These are phyloP conservation scores for Pyralis farinalis DNA, from an alignment of 2,888 invertebrate species.

Conservation along the genomic window DNA sequence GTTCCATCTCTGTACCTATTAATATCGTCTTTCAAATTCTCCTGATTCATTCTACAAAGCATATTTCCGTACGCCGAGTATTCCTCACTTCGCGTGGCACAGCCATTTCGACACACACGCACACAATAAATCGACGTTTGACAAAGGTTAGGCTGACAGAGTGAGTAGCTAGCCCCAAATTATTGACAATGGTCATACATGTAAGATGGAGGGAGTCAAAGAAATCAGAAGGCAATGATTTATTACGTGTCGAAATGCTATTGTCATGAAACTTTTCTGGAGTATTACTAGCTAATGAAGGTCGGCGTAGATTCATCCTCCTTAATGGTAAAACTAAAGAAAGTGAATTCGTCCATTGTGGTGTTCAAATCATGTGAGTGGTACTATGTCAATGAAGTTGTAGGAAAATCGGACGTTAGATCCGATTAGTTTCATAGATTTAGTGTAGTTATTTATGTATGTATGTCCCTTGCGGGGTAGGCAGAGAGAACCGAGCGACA, in stretches of 20 bases:
- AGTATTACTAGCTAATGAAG: not conserved
- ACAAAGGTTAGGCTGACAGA: constrained; percentile 37
- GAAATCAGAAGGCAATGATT: constrained; percentile 6
- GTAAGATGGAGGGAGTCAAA: constrained; percentile 9
- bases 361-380: too few relatives aligned
- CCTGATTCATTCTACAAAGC: not conserved
- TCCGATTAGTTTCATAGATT: too few relatives aligned
- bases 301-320: constrained; percentile 8
- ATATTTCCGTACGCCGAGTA: not conserved
- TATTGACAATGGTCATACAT: constrained; percentile 31
- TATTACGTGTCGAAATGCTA: constrained; percentile 13
- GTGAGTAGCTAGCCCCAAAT: constrained; percentile 20
- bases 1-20: not conserved
- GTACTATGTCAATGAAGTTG: too few relatives aligned
- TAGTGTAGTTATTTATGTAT: too few relatives aligned
- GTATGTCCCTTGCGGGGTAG: too few relatives aligned
- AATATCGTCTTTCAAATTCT: not conserved
- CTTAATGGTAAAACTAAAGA: too few relatives aligned
- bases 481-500: too few relatives aligned
- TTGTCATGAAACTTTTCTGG: not conserved
- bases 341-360: too few relatives aligned
- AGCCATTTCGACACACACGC: constrained; percentile 3
- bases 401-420: too few relatives aligned
- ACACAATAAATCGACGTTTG: constrained; percentile 34
- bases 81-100: not conserved